A percentile compares a stretch with the other conserved stretches of the same genome.
Evolutionary conservation across 2,888 invertebrate genomes (phyloP).

Genomic region (Bellardia pandia): DNA sequence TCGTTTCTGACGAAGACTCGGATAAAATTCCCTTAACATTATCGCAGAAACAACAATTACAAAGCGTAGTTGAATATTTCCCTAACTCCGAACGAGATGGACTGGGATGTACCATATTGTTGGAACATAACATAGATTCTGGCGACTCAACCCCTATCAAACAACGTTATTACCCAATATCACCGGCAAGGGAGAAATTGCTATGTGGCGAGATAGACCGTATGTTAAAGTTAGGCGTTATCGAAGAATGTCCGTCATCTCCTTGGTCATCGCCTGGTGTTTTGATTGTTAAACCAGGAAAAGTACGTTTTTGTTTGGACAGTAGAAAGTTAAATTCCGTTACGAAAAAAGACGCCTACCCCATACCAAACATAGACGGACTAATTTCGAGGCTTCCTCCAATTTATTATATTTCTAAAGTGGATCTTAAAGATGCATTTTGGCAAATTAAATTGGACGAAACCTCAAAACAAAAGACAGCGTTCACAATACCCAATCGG

Average conservation of each 20-base stretch:
- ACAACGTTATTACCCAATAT: slow-evolving; percentile 20
- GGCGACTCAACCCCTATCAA: background rate
- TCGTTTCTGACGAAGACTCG: background rate
- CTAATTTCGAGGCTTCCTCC: no score
- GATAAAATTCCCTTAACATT: background rate
- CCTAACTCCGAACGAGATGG: slow-evolving; percentile 17
- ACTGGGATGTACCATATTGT: background rate
- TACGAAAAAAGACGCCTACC: background rate
- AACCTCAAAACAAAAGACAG: slow-evolving; percentile 9
- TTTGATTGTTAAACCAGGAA: background rate
- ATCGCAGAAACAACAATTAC: background rate
- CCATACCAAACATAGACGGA: no score
- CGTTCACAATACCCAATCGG: slow-evolving; percentile 34
- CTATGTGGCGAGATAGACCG: no score
- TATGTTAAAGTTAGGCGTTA: no score
- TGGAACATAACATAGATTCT: slow-evolving; percentile 27
- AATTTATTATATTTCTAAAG: no score
- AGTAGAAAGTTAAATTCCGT: no score
- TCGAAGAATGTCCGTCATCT: background rate
- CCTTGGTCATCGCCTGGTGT: slow-evolving; percentile 28
- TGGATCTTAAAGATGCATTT: slow-evolving; percentile 4
- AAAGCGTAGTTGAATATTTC: background rate
- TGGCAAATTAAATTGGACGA: slow-evolving; percentile 20
- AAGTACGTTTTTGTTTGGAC: background rate
- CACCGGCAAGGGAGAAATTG: slow-evolving; percentile 6